Evolutionary conservation across 1,140 invertebrate species (phyloP).

Genomic region (Phortica variegata): DNA sequence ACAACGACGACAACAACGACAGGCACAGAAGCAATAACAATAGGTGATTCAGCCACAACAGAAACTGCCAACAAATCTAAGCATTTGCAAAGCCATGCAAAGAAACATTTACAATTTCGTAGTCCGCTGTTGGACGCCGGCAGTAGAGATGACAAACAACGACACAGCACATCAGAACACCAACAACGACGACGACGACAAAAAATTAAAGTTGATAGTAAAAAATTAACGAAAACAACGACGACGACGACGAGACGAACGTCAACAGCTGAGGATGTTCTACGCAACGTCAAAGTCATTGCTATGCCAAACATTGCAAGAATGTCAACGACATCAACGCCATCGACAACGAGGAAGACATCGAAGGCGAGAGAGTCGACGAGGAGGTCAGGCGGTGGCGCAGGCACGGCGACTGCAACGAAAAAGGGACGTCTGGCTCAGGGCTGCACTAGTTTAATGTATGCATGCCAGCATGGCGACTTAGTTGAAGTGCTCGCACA

Average conservation of each 20-base stretch:
- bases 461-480: constrained; percentile 81
- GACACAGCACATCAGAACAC: too few species aligned
- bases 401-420: constrained; percentile 6
- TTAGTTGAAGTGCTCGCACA: constrained; percentile 61
- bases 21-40: neutral
- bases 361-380: constrained; percentile 12
- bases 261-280: neutral
- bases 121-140: constrained; percentile 30
- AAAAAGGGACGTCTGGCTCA: constrained; percentile 57
- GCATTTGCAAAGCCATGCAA: constrained; percentile 6
- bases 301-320: constrained; percentile 7
- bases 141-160: too few species aligned
- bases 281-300: neutral
- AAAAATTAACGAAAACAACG: neutral
- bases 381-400: constrained; percentile 21
- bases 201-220: neutral
- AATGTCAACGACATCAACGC: neutral
- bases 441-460: constrained; percentile 78
- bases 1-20: too few species aligned
- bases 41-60: constrained; percentile 6
- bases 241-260: neutral
- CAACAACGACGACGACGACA: too few species aligned
- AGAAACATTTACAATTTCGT: constrained; percentile 48
- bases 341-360: constrained; percentile 1
- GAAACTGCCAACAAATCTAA: neutral